Evolutionary conservation across 2,888 invertebrate species (phyloP).

Genomic region (Itoplectis maculator): DNA sequence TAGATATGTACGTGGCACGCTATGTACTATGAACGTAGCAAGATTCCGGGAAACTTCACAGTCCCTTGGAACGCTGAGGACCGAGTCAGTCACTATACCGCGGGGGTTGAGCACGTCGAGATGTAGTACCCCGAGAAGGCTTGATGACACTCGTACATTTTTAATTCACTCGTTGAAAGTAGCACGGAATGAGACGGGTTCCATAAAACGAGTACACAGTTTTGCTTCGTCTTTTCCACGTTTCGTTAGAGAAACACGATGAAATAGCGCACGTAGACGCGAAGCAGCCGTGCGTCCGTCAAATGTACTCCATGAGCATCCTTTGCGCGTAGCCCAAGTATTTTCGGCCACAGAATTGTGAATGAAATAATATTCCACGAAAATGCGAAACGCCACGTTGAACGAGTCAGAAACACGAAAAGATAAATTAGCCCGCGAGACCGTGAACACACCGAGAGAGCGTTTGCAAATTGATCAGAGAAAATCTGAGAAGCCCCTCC

Average conservation of each 20-base stretch:
- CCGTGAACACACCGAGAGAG: background rate
- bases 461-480: background rate
- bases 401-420: background rate
- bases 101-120: conserved; percentile 6
- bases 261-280: background rate
- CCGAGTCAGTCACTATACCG: conserved; percentile 17
- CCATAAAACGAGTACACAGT: conserved; percentile 41
- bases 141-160: conserved; percentile 42
- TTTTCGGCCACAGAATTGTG: conserved; percentile 27
- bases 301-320: background rate
- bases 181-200: conserved; percentile 35
- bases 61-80: conserved; percentile 22
- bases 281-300: background rate
- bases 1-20: conserved; percentile 12
- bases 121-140: conserved; percentile 25
- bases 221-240: conserved; percentile 38
- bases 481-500: background rate
- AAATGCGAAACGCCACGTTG: background rate
- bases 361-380: conserved; percentile 4
- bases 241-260: conserved; percentile 26
- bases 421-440: background rate
- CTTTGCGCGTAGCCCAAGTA: background rate
- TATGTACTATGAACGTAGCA: conserved; percentile 5
- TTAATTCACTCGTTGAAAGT: conserved; percentile 43
- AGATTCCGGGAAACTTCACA: conserved; percentile 30